Evolutionary conservation across 2,113 vertebrate species (phyloP), one percentile per base, ranked within the genome.

Genomic region (Plotosus lineatus): DNA sequence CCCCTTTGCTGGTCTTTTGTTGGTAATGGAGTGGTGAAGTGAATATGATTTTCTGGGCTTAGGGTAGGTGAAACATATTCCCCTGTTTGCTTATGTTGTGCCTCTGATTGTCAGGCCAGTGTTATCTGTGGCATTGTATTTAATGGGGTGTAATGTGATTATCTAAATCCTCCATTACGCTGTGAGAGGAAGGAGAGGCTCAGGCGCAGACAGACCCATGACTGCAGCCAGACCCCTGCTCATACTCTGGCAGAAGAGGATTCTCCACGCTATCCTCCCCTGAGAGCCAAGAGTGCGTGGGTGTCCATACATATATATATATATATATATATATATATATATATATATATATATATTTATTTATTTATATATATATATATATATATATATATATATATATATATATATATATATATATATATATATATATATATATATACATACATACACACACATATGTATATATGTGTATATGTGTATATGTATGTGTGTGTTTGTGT

Each of bases 121-220:
- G 88, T 87, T 87, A 81, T 91, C 86, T 90, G 89, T 89, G 89
- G 89, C 89, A 86, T 82, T 87, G 89, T 89, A 87, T 89, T 90
- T 90, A 88, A 90, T 90, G 79, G 88, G 89, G 81, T 88, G 86
- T 92, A 93, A 92, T 91, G 85, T 85, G 91, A 92, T 93, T 92
- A 93, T 92, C 90, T 86, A 90, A 93, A 93, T 92, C 91, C 90
- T 84, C 88, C 82, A 87, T 92, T 92, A 92, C 86, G 87, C 88
- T 89, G 88, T 82, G 89, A 86, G 88, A 76, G 82, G 85, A 89
- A 83, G 86, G 87, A 72, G 89, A 83, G 87, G 83, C 88, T 90
- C 86, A 88, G 89, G 87, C 90, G 77, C 88, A 84, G 87, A 87
- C 84, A 88, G 85, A 82, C 84, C 85, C 90, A 88, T 92, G 86